A percentile compares a stretch with the other conserved stretches of the same genome.
These are phyloP conservation scores for Felis chaus DNA, from an alignment of 2,113 vertebrate genomes.

Conservation along the genomic window DNA sequence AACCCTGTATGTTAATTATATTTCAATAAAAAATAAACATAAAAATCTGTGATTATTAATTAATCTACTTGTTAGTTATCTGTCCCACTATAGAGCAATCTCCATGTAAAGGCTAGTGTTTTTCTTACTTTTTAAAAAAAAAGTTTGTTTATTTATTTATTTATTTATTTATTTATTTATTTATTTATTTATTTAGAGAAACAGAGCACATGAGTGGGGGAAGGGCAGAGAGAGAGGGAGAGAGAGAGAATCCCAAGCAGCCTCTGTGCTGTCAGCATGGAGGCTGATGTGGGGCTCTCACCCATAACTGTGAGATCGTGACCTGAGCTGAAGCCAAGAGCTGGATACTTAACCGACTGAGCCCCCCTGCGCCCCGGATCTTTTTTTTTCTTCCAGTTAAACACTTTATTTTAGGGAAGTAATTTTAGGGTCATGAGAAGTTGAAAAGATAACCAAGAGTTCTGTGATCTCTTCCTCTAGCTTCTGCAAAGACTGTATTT, in stretches of 20 bases:
- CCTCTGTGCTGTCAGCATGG: too few relatives aligned
- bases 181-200: too few relatives aligned
- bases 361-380: too few relatives aligned
- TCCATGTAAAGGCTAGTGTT: neutral
- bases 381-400: neutral
- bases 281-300: too few relatives aligned
- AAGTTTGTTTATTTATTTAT: too few relatives aligned
- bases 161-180: too few relatives aligned
- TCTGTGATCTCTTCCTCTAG: neutral
- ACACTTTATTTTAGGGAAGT: neutral
- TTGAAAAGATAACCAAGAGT: neutral
- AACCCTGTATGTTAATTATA: neutral
- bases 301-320: too few relatives aligned
- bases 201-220: too few relatives aligned
- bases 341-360: too few relatives aligned
- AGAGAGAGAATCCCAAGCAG: too few relatives aligned
- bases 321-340: too few relatives aligned
- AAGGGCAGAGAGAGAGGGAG: too few relatives aligned
- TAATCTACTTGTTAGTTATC: neutral
- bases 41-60: neutral
- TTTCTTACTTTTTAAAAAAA: neutral
- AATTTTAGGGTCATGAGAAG: neutral
- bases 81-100: neutral
- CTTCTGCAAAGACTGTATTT: neutral
- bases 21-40: neutral